A percentile compares a stretch with the other conserved stretches of the same genome.
Conservation (phyloP, 2,797 vertebrate genomes). For the Poeciliopsis infans region DNA sequence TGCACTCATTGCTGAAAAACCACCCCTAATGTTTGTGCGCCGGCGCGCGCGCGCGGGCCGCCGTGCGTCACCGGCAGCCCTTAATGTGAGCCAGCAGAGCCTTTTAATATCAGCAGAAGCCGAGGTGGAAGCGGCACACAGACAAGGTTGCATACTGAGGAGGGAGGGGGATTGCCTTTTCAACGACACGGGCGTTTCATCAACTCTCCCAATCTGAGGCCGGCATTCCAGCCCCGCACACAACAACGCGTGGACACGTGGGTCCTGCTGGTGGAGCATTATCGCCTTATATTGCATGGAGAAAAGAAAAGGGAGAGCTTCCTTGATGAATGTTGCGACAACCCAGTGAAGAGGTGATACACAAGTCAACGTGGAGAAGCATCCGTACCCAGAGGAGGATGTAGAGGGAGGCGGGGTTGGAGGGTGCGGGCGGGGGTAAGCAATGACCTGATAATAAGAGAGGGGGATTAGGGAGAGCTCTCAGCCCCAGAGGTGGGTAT, state of each 20-base stretch:
- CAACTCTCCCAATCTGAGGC: constrained; percentile 80
- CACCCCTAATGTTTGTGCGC: constrained; percentile 74
- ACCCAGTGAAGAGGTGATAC: constrained; percentile 75
- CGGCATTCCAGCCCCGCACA: constrained; percentile 61
- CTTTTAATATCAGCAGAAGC: constrained; percentile 83
- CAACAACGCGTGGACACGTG: constrained; percentile 26
- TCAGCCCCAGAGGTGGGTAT: constrained; percentile 70
- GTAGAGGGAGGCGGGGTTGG: neutral
- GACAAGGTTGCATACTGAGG: constrained; percentile 84
- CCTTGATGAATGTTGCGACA: constrained; percentile 76
- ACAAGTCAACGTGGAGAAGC: constrained; percentile 78
- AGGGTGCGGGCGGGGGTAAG: neutral
- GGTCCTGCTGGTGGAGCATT: constrained; percentile 69
- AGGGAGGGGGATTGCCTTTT: constrained; percentile 82
- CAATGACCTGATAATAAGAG: constrained; percentile 66
- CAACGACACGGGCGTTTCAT: constrained; percentile 81
- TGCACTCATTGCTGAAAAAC: constrained; percentile 71
- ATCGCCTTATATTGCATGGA: constrained; percentile 71
- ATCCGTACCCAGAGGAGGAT: constrained; percentile 53
- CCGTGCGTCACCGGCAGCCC: constrained; percentile 53
- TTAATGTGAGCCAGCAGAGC: constrained; percentile 82
- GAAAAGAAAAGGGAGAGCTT: constrained; percentile 69
- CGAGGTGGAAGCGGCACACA: constrained; percentile 76
- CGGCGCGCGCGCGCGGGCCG: neutral
- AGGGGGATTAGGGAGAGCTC: constrained; percentile 42